Evolutionary conservation across 2,888 invertebrate species (phyloP), one percentile per base, ranked within the genome.

Genomic region (Syritta pipiens): DNA sequence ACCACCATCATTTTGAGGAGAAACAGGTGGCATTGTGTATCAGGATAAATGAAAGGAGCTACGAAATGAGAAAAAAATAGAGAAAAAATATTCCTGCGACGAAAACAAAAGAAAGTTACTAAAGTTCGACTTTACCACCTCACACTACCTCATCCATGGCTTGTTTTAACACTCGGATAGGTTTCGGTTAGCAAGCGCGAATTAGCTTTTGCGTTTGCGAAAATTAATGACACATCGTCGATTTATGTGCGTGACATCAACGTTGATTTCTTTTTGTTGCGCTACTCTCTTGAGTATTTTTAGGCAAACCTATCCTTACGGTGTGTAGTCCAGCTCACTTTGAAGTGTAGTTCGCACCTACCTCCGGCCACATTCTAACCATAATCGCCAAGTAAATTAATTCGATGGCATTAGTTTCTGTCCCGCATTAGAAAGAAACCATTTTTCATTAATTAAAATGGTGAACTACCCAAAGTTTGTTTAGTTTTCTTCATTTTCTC

Each of bases 221-320:
- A 81, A 82, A 83, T 83, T 82, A 83, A 83, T 82, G 72, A 67
- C 67, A 75, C 76, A 60, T 67, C 72, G 83, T 82, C 81, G 81
- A 83, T 83, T 81, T 82, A 82, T 82, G 81, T 83, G 81, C 82
- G 81, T 82, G 82, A 83, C 83, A 83, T 82, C 79, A 79, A 72
- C 59, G 44, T 67, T 62, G 67, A 67, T 67, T 75, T 63, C 30
- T 32, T 57, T 49, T 51, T 22, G 12, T 40, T 48, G 12, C 5
- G 9, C 44, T 14, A 37, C 68, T 67, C 20, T 37, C 28, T 12
- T 46, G 46, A 53, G 37, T 35, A 71, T 71, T 71, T 63, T 28
- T 28, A 48, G 14, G 48, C 32, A 32, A 60, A 69, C 59, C 67
- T 37, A 67, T 57, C 35, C 48, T 49, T 14, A 10, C 14, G 5